Evolutionary conservation across 2,797 vertebrate genomes (phyloP).

Genomic region (Clarias fuscus): DNA sequence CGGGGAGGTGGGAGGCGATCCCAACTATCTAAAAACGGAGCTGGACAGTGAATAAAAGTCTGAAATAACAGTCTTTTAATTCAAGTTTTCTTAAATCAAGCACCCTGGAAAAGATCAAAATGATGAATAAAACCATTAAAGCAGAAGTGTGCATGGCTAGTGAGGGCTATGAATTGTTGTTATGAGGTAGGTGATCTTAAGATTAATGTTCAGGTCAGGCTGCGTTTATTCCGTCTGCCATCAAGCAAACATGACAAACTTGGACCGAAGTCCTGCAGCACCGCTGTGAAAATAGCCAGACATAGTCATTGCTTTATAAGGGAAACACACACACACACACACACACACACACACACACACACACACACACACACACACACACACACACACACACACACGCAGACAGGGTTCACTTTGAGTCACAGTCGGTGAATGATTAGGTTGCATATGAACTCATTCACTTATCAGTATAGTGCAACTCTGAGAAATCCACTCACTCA

Average conservation of each 20-base stretch:
- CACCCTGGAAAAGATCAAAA: background rate
- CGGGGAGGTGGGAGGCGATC: conserved; percentile 50
- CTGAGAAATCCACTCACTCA: background rate
- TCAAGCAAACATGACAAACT: background rate
- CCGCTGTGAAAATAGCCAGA: conserved; percentile 12
- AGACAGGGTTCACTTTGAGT: background rate
- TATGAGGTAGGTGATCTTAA: background rate
- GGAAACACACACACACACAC: background rate
- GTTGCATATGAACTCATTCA: background rate
- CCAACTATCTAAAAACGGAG: conserved; percentile 43
- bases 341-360: too few species aligned
- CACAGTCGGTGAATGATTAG: background rate
- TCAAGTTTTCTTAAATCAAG: background rate
- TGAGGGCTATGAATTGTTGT: background rate
- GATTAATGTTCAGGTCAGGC: background rate
- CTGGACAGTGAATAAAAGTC: conserved; percentile 49
- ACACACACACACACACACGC: background rate
- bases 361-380: too few species aligned
- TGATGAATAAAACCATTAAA: background rate
- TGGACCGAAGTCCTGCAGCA: background rate
- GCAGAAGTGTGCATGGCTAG: background rate
- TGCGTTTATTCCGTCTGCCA: background rate
- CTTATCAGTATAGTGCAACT: background rate
- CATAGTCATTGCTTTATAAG: background rate
- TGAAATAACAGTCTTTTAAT: background rate